Evolutionary conservation across 2,797 vertebrate genomes (phyloP), one percentile per base, ranked within the genome.

Genomic region (Bufotes viridis): DNA sequence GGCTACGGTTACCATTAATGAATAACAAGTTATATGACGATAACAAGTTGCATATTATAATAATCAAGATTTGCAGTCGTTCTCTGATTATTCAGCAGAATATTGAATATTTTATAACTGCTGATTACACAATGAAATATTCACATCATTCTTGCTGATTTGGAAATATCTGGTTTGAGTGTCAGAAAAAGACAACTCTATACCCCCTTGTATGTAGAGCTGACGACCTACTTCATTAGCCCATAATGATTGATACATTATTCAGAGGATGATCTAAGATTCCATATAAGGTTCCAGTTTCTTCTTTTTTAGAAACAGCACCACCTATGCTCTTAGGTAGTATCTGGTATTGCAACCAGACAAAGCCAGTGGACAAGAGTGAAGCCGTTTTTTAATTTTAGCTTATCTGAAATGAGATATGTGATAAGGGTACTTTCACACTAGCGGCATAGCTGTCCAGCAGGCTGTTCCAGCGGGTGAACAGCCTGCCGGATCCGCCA

Each of bases 1-100:
- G 20, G 29, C 29, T 60, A 84, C 55, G 34, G 67, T 82, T 82
- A 53, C 53, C 80, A 82, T 14, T 15, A 63, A 42, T 15, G 53
- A 69, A n/a, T 55, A 53, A 61, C 12, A 57, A 57, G 55, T 57
- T 42, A 42, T 42, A 42, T 42, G 42, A 42, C 42, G 6, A 42
- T 42, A 42, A 42, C 42, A 10, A 55, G 11, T 63, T 63, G 22
- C 63, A 34, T 22, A 49, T 81, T 51, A 60, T 81, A 69, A 82
- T 69, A 53, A 49, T 51, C 34, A 75, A 9, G 29, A 75, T 51
- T 51, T 20, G 2, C 18, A 8, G 72, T 18, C 17, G 22, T 69
- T 34, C n/a, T 82, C 15, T 69, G 34, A 82, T 82, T 24, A 24
- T 82, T 55, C 26, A 51, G 63, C 58, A 17, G 58, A 69, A 42